phyloP scores from a whole-genome alignment of 2,797 vertebrate genomes.

The Lutra lutra region DNA sequence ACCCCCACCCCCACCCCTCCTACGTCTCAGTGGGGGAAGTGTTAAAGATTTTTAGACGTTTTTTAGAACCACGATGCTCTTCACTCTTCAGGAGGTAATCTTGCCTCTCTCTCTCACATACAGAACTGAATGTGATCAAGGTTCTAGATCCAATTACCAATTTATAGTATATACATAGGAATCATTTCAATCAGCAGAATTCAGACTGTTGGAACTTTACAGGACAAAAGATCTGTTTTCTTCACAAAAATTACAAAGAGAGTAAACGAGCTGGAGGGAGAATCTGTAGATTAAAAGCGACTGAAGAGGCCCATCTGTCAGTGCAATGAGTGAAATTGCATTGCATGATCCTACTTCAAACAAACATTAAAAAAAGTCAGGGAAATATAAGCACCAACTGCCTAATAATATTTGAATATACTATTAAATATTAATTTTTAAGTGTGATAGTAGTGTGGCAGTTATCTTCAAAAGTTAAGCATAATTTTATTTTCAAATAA shows the following conservation, averaged over 20 bases:
- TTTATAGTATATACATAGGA: neutral
- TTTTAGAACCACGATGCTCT: neutral
- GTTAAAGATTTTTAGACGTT: neutral
- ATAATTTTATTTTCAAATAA: slow-evolving; percentile 23
- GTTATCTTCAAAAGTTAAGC: neutral
- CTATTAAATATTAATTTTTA: neutral
- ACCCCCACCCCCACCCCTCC: accelerated
- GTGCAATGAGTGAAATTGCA: neutral
- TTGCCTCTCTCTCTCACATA: neutral
- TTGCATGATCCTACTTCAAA: neutral
- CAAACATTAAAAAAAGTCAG: neutral
- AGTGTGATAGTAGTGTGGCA: neutral
- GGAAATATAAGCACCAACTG: neutral
- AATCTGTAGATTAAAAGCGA: neutral
- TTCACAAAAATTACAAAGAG: neutral
- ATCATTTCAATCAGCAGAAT: neutral
- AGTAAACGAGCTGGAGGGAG: neutral
- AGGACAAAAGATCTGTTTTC: neutral
- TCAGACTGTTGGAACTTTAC: neutral
- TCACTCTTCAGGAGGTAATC: neutral
- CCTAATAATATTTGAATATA: neutral
- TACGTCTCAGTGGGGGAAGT: neutral
- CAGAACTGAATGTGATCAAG: neutral
- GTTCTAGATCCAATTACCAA: neutral
- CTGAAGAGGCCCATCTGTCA: neutral